Evolutionary conservation across 30 jellyfish, hydroid and myxozoan species (phyloP).

Genomic region (Mastigias papua): DNA sequence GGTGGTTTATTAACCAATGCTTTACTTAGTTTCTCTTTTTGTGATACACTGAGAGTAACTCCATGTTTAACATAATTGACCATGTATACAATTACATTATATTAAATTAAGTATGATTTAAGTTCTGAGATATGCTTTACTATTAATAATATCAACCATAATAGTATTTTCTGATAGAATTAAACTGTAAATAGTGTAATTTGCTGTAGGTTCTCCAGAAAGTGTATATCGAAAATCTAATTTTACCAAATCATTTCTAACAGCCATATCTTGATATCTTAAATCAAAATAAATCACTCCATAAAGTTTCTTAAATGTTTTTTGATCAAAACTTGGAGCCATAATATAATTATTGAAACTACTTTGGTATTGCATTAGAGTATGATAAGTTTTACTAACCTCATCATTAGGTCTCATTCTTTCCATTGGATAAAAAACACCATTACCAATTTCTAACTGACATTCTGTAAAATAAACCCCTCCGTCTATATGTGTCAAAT

Average conservation of each 20-base stretch:
- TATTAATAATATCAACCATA: background rate
- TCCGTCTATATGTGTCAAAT: background rate
- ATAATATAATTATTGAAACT: too few relatives aligned
- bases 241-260: too few relatives aligned
- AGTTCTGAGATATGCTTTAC: background rate
- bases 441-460: background rate
- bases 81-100: constrained; percentile 24
- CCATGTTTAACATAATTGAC: constrained; percentile 22
- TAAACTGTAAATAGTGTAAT: background rate
- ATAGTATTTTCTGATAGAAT: background rate
- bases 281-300: background rate
- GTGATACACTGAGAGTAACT: constrained; percentile 40
- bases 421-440: background rate
- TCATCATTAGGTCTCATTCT: background rate
- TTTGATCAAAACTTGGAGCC: background rate
- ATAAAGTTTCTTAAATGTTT: too few relatives aligned
- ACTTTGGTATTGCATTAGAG: background rate
- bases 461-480: background rate
- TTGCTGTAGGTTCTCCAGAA: background rate
- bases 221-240: background rate
- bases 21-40: constrained; percentile 55
- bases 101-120: background rate
- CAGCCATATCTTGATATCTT: too few relatives aligned
- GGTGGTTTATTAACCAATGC: constrained; percentile 47
- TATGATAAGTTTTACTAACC: background rate